A percentile compares a stretch with the other conserved stretches of the same genome.
Conservation (phyloP, 2,797 vertebrate species). For the Pempheris klunzingeri region DNA sequence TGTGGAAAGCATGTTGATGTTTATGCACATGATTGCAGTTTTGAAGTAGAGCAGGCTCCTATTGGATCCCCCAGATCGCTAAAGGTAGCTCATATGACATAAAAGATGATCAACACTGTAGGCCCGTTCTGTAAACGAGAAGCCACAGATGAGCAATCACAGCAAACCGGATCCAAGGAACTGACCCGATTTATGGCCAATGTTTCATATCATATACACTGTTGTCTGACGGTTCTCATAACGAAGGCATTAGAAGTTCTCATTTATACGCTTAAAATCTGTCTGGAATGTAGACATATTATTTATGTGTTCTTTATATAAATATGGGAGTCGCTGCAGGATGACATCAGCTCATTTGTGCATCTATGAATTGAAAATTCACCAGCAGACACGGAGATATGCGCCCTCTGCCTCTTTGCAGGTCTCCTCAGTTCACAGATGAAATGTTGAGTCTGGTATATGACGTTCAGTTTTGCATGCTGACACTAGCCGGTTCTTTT, state of each 20-base stretch:
- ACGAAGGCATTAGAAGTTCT: conserved; percentile 16
- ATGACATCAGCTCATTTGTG: conserved; percentile 11
- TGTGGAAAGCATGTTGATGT: conserved; percentile 23
- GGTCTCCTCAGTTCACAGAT: conserved; percentile 9
- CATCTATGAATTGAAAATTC: not conserved
- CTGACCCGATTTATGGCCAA: conserved; percentile 4
- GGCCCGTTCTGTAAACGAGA: conserved; percentile 51
- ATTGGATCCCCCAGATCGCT: conserved; percentile 4
- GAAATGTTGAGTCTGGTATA: conserved; percentile 43
- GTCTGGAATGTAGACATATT: not conserved
- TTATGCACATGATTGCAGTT: conserved; percentile 4
- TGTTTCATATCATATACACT: conserved; percentile 34
- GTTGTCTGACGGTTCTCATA: conserved; percentile 40
- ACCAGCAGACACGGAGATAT: not conserved
- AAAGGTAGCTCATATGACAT: conserved; percentile 38
- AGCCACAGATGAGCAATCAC: conserved; percentile 27
- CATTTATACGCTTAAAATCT: conserved; percentile 18
- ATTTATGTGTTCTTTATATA: conserved; percentile 2
- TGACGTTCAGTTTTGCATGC: conserved; percentile 26
- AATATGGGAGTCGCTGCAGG: not conserved
- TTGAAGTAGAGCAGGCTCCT: conserved; percentile 37
- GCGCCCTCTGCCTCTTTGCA: not conserved
- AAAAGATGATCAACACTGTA: conserved; percentile 48
- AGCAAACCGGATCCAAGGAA: conserved; percentile 6
- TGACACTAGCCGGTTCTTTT: conserved; percentile 14